Base-by-base conservation (phyloP, 2,797 vertebrate genomes). In the Urosaurus nigricauda region DNA sequence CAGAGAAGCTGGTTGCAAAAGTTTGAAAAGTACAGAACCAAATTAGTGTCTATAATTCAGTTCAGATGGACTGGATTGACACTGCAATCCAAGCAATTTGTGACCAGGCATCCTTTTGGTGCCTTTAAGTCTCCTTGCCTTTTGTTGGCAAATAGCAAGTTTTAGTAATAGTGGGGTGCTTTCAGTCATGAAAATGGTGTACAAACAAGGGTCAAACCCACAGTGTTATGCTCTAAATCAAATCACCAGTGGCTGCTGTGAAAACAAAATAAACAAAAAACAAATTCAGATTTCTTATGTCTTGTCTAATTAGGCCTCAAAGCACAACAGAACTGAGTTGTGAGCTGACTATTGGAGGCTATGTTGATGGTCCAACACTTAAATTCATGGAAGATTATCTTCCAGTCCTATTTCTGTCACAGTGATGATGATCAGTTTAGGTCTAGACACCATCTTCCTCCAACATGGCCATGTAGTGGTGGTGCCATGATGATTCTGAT, bases 21-120 rank as follows among this genome's bases (percentile, higher is more conserved):
- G 3, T 77, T 77, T 77, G 77, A 40, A 75, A 51, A 91, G 19
- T 79, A 84, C 29, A 71, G 86, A 4, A n/a, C 83, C 2, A 79
- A 86, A 92, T 91, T 81, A 90, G 63, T 90, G 8, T 35, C 17
- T 86, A 68, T 87, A 91, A 84, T 2, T 47, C 37, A 83, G 88
- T 68, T 86, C 16, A 82, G 73, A 93, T 24, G 90, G 13, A 32
- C 79, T 43, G 37, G 79, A 53, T 71, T 82, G 35, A 86, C n/a
- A 87, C 17, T 78, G 32, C 51, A 77, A 35, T 2, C 75, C n/a
- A 51, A 84, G 24, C 63, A 65, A 29, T 65, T 65, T 26, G 63
- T 29, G 26, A 29, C 26, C 63, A 29, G 24, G 63, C 63, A 74
- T 21, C 35, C 35, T 40, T 40, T 16, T 19, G 17, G 71, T 74